Base-by-base conservation (phyloP, 1,140 invertebrate species). In the Macrotrachela quadricornifera region DNA sequence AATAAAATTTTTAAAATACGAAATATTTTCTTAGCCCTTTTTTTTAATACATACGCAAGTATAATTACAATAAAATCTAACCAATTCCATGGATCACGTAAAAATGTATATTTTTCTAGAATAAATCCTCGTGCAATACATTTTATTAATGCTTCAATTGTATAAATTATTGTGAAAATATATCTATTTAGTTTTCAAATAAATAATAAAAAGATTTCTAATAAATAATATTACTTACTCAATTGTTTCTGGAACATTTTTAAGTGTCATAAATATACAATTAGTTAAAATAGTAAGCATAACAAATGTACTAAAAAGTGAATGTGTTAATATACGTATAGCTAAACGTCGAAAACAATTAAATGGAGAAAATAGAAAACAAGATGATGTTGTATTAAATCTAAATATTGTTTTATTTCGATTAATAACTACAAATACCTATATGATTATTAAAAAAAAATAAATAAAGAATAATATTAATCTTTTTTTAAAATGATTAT, bases 51-150 rank as follows among this genome's bases (percentile, higher is more conserved):
- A 30, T 30, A 30, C 21, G 21, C 21, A 30, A 30, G 21, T 30
- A 8, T 30, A 59, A 94, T 88, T 49, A 91, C 85, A 43, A 87
- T 79, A 71, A 94, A 92, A 72, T 92, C 87, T 64, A 92, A 71
- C 84, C 86, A 91, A 71, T 92, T 95, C 87, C 87, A 94, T 6
- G 84, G 83, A 74, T 91, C 92, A 61, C 87, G 73, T 52, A 95
- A 74, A 71, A 94, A 95, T 44, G 88, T 90, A 71, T 88, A 90
- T 68, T 86, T 86, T 72, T 90, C 84, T 51, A 92, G 71, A 63
- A 91, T 80, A 71, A 94, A 90, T 58, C 88, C 88, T 73, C 91
- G 86, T 54, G 86, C 85, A 64, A 88, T 78, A 55, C 84, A 80
- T 74, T 92, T 92, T 65, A 92, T 82, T 64, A 88, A 78, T 82